Percentiles rank a stretch among this genome's conserved stretches.
Conservation (phyloP, 2,797 vertebrate species). For the Darevskia mixta region DNA sequence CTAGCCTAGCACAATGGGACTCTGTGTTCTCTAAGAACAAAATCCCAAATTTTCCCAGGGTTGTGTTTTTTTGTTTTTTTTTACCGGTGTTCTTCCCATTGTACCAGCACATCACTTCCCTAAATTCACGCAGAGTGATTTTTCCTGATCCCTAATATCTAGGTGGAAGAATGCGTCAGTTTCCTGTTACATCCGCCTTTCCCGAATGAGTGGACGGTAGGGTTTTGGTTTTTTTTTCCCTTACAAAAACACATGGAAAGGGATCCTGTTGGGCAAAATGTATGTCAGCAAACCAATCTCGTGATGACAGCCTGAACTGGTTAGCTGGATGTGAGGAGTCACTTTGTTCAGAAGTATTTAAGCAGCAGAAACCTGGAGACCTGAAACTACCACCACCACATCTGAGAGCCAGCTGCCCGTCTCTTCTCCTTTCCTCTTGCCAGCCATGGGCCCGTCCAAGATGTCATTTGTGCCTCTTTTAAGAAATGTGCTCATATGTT, state of each 20-base stretch:
- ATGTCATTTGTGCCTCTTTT: neutral
- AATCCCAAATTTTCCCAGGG: neutral
- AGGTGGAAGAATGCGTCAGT: slow-evolving; percentile 29
- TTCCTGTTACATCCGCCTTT: slow-evolving; percentile 15
- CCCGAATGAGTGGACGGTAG: slow-evolving; percentile 10
- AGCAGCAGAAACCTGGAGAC: neutral
- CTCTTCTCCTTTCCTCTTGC: neutral
- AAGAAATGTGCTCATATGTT: neutral
- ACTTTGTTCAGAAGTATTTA: slow-evolving; percentile 24
- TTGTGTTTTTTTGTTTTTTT: neutral
- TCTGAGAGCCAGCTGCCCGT: neutral
- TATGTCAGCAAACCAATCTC: slow-evolving; percentile 25
- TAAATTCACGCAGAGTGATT: neutral
- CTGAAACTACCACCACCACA: neutral
- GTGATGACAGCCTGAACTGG: slow-evolving; percentile 25
- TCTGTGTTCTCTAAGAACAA: neutral
- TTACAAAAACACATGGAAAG: slow-evolving; percentile 15
- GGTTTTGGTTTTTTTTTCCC: neutral
- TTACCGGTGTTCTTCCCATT: neutral
- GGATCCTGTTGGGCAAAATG: slow-evolving; percentile 24
- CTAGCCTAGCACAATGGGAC: no score
- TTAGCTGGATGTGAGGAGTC: neutral
- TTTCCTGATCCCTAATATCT: neutral
- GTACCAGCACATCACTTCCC: neutral
- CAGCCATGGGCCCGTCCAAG: slow-evolving; percentile 7